phyloP scores from a whole-genome alignment of 2,888 invertebrate species.

The Schrankia costaestrigalis region DNA sequence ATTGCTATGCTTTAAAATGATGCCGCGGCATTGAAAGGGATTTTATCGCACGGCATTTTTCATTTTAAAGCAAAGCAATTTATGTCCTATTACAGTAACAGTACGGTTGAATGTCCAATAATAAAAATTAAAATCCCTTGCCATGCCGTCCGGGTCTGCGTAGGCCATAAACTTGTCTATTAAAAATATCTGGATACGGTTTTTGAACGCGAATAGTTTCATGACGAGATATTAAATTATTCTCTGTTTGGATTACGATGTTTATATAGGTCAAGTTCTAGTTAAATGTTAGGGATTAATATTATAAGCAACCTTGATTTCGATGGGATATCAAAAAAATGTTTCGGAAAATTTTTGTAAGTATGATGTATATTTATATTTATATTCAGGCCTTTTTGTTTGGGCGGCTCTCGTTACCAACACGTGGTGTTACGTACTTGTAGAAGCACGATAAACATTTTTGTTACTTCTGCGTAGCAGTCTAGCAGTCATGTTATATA shows the following conservation, averaged over 20 bases:
- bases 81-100: no score
- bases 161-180: constrained; percentile 25
- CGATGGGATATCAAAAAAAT: constrained; percentile 11
- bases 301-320: constrained; percentile 21
- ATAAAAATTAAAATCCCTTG: no score
- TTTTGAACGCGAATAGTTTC: constrained; percentile 24
- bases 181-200: constrained; percentile 27
- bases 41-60: no score
- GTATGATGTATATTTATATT: constrained; percentile 1
- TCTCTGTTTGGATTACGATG: constrained; percentile 8
- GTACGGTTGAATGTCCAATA: no score
- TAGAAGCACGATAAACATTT: no score
- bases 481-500: no score
- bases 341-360: constrained; percentile 23
- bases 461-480: no score
- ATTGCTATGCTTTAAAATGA: no score
- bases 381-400: neutral
- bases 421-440: no score
- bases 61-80: no score
- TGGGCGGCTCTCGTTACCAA: neutral
- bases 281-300: constrained; percentile 16
- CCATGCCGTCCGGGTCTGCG: no score
- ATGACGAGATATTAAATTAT: constrained; percentile 14
- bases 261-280: constrained; percentile 30
- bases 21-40: no score